Evolutionary conservation across 1,140 invertebrate genomes (phyloP).

Genomic region (Pachyrhynchus sulphureomaculatus): DNA sequence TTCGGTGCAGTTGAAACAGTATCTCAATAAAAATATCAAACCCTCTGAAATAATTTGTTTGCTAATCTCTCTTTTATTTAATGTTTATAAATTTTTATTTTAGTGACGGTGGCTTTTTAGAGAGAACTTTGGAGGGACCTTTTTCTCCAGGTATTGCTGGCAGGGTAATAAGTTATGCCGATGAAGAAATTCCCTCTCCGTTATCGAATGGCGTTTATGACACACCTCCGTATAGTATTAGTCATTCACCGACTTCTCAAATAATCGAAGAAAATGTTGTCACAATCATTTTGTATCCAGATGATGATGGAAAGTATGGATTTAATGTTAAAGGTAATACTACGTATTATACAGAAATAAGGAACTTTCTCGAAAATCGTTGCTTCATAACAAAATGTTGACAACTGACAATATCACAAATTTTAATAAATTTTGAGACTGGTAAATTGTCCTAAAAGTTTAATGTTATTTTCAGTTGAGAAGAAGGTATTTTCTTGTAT

Average conservation of each 20-base stretch:
- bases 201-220: slow-evolving; percentile 49
- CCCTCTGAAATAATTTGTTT: no score
- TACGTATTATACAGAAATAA: no score
- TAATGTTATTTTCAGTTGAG: no score
- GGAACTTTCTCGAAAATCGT: no score
- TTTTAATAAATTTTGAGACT: no score
- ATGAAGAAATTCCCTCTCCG: slow-evolving; percentile 59
- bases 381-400: neutral
- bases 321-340: slow-evolving; percentile 85
- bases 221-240: slow-evolving; percentile 49
- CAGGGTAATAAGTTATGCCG: slow-evolving; percentile 65
- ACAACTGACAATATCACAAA: neutral
- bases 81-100: slow-evolving; percentile 28
- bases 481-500: no score
- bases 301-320: slow-evolving; percentile 83
- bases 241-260: slow-evolving; percentile 52
- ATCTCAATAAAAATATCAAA: no score
- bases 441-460: no score
- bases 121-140: slow-evolving; percentile 61
- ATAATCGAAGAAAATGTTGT: slow-evolving; percentile 68
- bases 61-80: neutral
- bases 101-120: slow-evolving; percentile 81
- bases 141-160: slow-evolving; percentile 58
- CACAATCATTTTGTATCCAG: slow-evolving; percentile 77
- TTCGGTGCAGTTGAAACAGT: no score